phyloP scores from a whole-genome alignment of 2,113 vertebrate genomes.

The Pyxicephalus adspersus region DNA sequence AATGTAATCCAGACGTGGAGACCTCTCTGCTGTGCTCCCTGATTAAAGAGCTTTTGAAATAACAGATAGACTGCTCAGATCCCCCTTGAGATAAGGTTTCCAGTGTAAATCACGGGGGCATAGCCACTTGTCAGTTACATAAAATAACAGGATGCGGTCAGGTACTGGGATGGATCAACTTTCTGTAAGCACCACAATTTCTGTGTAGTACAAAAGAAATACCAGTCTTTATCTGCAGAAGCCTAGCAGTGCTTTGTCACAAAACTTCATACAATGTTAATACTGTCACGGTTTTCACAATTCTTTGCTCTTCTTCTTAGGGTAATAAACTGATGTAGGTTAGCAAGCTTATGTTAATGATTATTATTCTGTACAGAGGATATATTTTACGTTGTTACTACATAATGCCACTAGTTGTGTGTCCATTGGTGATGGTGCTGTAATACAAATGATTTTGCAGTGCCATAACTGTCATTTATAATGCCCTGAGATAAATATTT shows the following conservation, averaged over 20 bases:
- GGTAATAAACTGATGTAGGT: no score
- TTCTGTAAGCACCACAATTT: conserved; percentile 23
- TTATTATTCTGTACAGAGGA: no score
- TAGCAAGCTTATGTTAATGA: no score
- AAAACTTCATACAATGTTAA: conserved; percentile 10
- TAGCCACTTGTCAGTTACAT: conserved; percentile 36
- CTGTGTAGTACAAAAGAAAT: conserved; percentile 32
- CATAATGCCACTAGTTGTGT: no score
- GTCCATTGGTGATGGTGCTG: no score
- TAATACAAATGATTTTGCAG: no score
- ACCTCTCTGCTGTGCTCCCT: conserved; percentile 22
- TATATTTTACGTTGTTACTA: no score
- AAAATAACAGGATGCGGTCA: conserved; percentile 52
- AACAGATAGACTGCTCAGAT: conserved; percentile 34
- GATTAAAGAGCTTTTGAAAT: conserved; percentile 47
- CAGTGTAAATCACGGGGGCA: conserved; percentile 37
- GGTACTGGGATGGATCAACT: conserved; percentile 20
- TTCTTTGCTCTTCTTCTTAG: no score
- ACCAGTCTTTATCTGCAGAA: conserved; percentile 30
- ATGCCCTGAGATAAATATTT: no score
- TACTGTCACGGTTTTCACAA: neutral
- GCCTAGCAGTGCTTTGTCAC: neutral
- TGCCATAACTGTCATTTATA: no score
- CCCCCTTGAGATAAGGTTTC: conserved; percentile 37
- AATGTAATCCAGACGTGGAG: conserved; percentile 43